These are phyloP conservation scores for Microtus montanus DNA, from an alignment of 2,113 vertebrate species.

Conservation along the genomic window DNA sequence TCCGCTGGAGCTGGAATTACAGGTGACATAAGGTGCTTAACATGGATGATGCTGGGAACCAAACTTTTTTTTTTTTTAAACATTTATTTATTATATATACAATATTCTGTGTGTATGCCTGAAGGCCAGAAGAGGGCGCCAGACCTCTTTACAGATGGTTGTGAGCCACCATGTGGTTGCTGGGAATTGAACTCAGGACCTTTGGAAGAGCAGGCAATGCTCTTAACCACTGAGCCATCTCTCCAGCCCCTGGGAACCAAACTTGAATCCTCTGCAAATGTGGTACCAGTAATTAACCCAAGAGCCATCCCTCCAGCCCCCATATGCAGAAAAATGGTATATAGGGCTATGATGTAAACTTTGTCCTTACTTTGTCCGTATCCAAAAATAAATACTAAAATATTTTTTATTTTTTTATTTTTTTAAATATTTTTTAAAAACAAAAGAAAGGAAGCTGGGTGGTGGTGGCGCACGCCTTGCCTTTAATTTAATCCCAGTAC, in stretches of 20 bases:
- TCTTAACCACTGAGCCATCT: no score
- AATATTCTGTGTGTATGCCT: no score
- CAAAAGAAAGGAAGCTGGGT: not conserved
- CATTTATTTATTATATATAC: no score
- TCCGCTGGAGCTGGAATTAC: not conserved
- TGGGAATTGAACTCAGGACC: no score
- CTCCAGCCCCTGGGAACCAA: not conserved
- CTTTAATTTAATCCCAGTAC: not conserved
- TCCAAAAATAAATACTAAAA: not conserved
- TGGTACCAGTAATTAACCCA: not conserved
- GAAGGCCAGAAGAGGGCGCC: no score
- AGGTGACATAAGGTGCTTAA: not conserved
- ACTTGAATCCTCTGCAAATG: not conserved
- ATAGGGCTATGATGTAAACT: not conserved
- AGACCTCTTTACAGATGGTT: no score
- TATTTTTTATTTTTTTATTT: not conserved
- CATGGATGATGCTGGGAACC: not conserved
- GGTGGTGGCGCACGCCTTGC: no score
- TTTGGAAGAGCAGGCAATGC: no score
- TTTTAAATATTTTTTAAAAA: not conserved
- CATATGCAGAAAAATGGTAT: not conserved
- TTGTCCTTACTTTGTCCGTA: not conserved
- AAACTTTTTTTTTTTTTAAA: no score
- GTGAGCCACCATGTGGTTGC: no score
- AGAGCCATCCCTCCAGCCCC: not conserved